phyloP scores from a whole-genome alignment of 2,797 vertebrate genomes.

The Cyprinella venusta region DNA sequence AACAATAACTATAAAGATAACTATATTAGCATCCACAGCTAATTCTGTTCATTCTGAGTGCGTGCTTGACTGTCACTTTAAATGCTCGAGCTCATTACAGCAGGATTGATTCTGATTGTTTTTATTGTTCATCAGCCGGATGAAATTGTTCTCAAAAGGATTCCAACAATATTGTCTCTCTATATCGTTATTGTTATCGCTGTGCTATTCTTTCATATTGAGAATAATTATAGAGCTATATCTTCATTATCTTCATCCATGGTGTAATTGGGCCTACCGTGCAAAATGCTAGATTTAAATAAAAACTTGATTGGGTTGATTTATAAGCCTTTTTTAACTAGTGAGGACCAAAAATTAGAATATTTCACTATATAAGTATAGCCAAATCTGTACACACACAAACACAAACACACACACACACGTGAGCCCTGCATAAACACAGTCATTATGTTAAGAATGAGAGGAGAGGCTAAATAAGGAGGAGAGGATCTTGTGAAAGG shows the following conservation, averaged over 20 bases:
- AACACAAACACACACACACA: too few species aligned
- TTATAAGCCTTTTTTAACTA: not conserved
- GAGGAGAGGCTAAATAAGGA: not conserved
- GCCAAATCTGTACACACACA: too few species aligned
- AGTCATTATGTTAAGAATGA: not conserved
- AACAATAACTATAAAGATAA: not conserved
- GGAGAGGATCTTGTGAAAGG: constrained; percentile 43
- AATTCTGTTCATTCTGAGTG: not conserved
- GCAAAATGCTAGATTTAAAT: not conserved
- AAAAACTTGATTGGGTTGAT: not conserved
- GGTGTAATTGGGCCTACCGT: not conserved
- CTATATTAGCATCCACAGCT: not conserved
- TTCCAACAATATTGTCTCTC: not conserved
- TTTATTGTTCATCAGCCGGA: not conserved
- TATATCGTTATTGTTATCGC: not conserved
- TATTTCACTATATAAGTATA: not conserved
- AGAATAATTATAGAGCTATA: not conserved
- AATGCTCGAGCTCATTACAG: not conserved
- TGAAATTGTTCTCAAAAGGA: not conserved
- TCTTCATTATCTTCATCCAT: not conserved
- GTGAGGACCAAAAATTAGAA: not conserved
- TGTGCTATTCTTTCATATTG: not conserved
- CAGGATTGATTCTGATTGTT: not conserved
- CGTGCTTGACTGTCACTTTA: not conserved
- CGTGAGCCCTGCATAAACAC: not conserved